Evolutionary conservation across 2,113 vertebrate species (phyloP).

Genomic region (Xenotilapia leptura): DNA sequence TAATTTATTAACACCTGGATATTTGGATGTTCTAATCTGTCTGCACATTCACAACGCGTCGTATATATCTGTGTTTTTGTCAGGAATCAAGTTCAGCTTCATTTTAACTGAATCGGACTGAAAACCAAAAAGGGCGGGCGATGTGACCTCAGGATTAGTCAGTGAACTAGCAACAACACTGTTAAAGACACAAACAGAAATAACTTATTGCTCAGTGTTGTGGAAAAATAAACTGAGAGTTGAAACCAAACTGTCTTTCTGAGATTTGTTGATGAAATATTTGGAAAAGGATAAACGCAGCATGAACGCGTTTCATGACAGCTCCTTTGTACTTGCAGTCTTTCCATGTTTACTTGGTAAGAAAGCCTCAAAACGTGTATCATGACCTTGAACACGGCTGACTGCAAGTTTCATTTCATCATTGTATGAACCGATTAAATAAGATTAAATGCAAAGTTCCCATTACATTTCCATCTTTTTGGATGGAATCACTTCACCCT

Average conservation of each 20-base stretch:
- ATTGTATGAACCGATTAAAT: accelerated
- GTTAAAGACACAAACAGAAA: not conserved
- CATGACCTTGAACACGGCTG: not conserved
- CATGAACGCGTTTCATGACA: accelerated
- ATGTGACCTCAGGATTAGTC: not conserved
- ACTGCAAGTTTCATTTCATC: accelerated
- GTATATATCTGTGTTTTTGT: not conserved
- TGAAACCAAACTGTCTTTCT: not conserved
- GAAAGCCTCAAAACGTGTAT: not conserved
- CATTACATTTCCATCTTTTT: not conserved
- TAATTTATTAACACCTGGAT: not conserved
- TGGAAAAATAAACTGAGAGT: not conserved
- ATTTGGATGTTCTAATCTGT: not conserved
- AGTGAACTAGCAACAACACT: not conserved
- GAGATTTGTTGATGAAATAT: not conserved
- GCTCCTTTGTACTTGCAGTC: not conserved
- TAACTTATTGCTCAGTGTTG: not conserved
- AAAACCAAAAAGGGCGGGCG: not conserved
- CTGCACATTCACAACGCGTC: not conserved
- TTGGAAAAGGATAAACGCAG: not conserved
- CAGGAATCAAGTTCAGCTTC: not conserved
- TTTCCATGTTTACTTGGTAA: not conserved
- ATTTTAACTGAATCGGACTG: not conserved
- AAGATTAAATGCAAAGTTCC: not conserved
- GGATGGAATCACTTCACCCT: not conserved